Evolutionary conservation across 1,140 invertebrate species (phyloP), one percentile per base, ranked within the genome.

Genomic region (Cryptotermes secundus): DNA sequence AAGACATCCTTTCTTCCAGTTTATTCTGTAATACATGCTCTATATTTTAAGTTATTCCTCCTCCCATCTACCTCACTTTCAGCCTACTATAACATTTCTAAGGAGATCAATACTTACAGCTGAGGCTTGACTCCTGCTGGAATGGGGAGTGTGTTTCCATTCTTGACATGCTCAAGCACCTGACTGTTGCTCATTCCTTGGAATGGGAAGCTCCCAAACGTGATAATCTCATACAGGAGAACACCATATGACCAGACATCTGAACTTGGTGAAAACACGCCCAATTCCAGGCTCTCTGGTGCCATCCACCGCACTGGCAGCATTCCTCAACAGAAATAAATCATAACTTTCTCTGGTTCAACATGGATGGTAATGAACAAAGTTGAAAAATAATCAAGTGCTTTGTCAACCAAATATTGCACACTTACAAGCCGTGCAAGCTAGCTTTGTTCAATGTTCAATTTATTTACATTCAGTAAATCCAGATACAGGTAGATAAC

Each of bases 271-370:
- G 95, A 96, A 88, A 97, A 97, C n/a, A 96, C 91, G n/a, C 96
- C 96, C 19, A 95, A 89, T 0, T 91, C 92, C 6, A 97, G 88
- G 82, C 94, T 95, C 89, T 97, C 96, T 0, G 96, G 96, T 2
- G 96, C 93, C 97, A 99, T 98, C 97, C 97, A 99, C 87, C 97
- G 91, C 26, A 99, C 96, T 0, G 97, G 97, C 80, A 98, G 89
- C 91, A 97, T 95, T 26, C 95, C 92, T 93, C 81, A 24, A 86
- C 53, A 53, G 19, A 34, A 80, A 38, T 35, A 36, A 80, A 22
- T 9, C 24, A 26, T 49, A 49, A 49, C 19, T 19, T 19, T 49
- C 45, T 49, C 6, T 49, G 45, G 45, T 7, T 49, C 45, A 49
- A 4, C 45, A 49, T 49, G 16, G 22, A 49, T 49, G 45, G 1